Base-by-base conservation (phyloP, 2,113 vertebrate species). In the Casuarius casuarius region DNA sequence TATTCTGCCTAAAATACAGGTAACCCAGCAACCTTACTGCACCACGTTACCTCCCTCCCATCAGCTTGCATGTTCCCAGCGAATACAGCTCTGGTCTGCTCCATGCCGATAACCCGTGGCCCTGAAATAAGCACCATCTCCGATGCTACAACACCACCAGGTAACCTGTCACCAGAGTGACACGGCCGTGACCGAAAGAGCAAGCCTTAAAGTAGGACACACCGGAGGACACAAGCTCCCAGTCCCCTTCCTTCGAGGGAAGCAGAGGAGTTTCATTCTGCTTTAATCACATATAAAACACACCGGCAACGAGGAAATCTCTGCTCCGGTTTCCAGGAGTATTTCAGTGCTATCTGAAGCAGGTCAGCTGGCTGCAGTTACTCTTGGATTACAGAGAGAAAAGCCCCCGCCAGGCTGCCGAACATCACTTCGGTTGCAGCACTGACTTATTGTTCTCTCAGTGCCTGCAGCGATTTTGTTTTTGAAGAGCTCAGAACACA, bases 401-500 rank as follows among this genome's bases (percentile, higher is more conserved):
- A 96, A 94, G 89, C 93, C 54, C 44, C 48, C 6, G 86, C 95
- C 96, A 89, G 94, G 95, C 80, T 94, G 95, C 94, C 87, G 93
- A 95, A 98, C 97, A 98, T 97, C 98, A 96, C 97, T 98, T 97
- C 49, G 94, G 93, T 97, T 97, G 97, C 96, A 97, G 98, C 96
- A 82, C 97, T 98, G 97, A 98, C 97, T 98, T 98, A 98, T 98
- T 98, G 98, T 98, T 98, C 98, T 98, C 97, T 92, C 87, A 71
- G 97, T 98, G 98, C 98, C 98, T 98, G 95, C 96, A 98, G 98
- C 97, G 95, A 98, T 98, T 98, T 97, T 98, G 98, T 98, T 98
- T 96, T 98, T 98, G 98, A 98, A 98, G 97, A 98, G 98, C 98
- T 97, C 97, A 98, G 98, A 98, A 98, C 98, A 98, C 97, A 97